Conservation (phyloP, 1,140 invertebrate genomes). For the Gryon sp. region DNA sequence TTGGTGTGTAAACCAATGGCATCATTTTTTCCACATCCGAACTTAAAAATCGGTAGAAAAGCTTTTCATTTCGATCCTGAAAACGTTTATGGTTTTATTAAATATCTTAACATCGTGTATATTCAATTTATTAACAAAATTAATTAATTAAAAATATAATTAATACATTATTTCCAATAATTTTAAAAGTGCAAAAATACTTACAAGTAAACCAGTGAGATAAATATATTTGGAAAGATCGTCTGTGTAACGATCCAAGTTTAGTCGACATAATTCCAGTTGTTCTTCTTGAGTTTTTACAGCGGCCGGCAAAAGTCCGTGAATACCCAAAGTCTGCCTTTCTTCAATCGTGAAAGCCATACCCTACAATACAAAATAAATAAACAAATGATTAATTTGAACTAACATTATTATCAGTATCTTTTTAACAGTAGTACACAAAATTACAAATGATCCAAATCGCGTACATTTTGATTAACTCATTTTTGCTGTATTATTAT, state of each 20-base stretch:
- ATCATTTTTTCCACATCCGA: conserved; percentile 94
- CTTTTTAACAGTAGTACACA: too few relatives aligned
- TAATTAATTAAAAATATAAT: too few relatives aligned
- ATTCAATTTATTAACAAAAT: conserved; percentile 3
- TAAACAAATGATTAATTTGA: too few relatives aligned
- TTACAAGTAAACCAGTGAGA: conserved; percentile 86
- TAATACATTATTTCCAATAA: too few relatives aligned
- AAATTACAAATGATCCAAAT: too few relatives aligned
- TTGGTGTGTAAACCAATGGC: conserved; percentile 95
- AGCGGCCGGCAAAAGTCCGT: conserved; percentile 88
- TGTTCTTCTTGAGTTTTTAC: conserved; percentile 93
- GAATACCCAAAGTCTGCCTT: conserved; percentile 90
- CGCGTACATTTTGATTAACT: too few relatives aligned
- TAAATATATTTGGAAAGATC: conserved; percentile 91
- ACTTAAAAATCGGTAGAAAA: conserved; percentile 95
- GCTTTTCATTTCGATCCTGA: conserved; percentile 91
- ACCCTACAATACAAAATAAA: conserved; percentile 81
- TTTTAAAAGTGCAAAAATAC: conserved; percentile 49
- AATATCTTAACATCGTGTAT: background rate
- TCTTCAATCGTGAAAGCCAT: conserved; percentile 92
- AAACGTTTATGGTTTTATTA: conserved; percentile 4
- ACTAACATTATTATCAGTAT: too few relatives aligned
- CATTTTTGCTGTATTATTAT: too few relatives aligned
- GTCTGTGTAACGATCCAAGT: conserved; percentile 85
- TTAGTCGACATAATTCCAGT: conserved; percentile 85